A percentile compares a stretch with the other conserved stretches of the same genome.
These are phyloP conservation scores for Drosophila kohkoa DNA, from an alignment of 1,140 invertebrate species.

Conservation along the genomic window DNA sequence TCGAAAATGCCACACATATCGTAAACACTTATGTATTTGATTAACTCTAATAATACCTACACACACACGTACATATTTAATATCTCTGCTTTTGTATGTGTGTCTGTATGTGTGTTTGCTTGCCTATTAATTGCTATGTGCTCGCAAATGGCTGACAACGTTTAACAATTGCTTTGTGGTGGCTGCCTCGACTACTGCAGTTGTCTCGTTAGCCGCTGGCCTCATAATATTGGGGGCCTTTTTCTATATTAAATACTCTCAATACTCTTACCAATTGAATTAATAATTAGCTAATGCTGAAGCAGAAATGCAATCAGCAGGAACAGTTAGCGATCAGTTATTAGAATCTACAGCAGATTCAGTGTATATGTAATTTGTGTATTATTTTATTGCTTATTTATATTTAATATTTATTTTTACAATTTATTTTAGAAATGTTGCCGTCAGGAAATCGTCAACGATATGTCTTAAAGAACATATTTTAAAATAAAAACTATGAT, in stretches of 20 bases:
- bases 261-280: too few relatives aligned
- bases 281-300: too few relatives aligned
- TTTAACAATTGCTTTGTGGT: conserved; percentile 52
- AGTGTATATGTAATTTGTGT: too few relatives aligned
- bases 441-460: too few relatives aligned
- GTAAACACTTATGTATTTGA: conserved; percentile 40
- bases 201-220: conserved; percentile 67
- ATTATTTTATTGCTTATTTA: too few relatives aligned
- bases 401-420: too few relatives aligned
- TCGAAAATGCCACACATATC: conserved; percentile 62
- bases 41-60: conserved; percentile 34
- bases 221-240: conserved; percentile 23
- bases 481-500: too few relatives aligned
- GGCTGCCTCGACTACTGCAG: conserved; percentile 20
- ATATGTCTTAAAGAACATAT: too few relatives aligned
- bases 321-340: too few relatives aligned
- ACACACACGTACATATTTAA: neutral
- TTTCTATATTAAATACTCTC: neutral
- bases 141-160: conserved; percentile 71
- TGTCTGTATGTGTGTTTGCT: conserved; percentile 37
- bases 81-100: conserved; percentile 31
- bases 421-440: too few relatives aligned
- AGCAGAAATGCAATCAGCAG: too few relatives aligned
- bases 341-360: too few relatives aligned
- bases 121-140: conserved; percentile 70